Base-by-base conservation (phyloP, 2,888 invertebrate species). In the Rhagonycha lutea region DNA sequence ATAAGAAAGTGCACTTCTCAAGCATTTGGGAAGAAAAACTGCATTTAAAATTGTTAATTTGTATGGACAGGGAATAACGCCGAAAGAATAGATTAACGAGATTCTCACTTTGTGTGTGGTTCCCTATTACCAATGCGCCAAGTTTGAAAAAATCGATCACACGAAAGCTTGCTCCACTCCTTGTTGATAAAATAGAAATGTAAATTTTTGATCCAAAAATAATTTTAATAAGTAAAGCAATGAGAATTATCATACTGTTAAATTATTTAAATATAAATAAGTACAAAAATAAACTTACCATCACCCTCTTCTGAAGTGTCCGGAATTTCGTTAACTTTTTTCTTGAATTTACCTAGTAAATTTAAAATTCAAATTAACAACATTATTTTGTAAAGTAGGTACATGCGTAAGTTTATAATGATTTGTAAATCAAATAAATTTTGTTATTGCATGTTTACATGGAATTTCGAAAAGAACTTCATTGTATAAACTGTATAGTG, bases 381-480 rank as follows among this genome's bases (percentile, higher is more conserved):
- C 75, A 77, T 78, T 77, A 79, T 74, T 76, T 81, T 69, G 72
- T 77, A 47, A 47, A 47, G 47, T 47, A 47, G 47, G 47, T 47
- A 79, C 79, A 76, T 75, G 83, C 80, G 81, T 81, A 82, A 77
- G 69, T 61, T 68, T 28, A 47, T 61, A 69, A 76, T 74, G 81
- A 81, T 82, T 82, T 83, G 82, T 83, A 84, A 84, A 83, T 83
- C 83, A 84, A 84, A 85, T 84, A 85, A 83, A 85, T 85, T 83
- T 82, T 83, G 77, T 70, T 74, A 80, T 85, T 80, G 85, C 85
- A 84, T 85, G 85, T 82, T 82, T 78, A 80, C 82, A 80, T 80
- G 83, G 81, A 84, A 82, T 85, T 84, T 82, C 81, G 80, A 80
- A 81, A 72, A 81, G 82, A 82, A 82, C 83, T 83, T 81, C 82